Percentiles rank a stretch among this genome's conserved stretches.
Conservation (phyloP, 2,888 invertebrate genomes). For the Leucoma salicis region DNA sequence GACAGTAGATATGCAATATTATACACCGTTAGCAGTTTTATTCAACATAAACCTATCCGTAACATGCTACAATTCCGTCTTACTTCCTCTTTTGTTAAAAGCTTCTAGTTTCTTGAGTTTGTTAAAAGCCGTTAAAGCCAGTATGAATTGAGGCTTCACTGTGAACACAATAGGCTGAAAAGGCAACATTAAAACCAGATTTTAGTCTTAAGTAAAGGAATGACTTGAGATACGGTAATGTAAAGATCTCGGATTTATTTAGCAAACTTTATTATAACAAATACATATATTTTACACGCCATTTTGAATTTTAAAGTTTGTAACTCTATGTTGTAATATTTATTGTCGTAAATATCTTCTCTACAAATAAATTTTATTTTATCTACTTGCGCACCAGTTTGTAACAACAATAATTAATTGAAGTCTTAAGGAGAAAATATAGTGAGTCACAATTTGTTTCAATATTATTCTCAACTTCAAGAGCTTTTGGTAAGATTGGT, state of each 20-base stretch:
- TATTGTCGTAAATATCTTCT: too few species aligned
- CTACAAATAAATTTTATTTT: too few species aligned
- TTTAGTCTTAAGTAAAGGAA: constrained; percentile 64
- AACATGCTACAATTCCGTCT: constrained; percentile 51
- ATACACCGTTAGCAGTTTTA: constrained; percentile 11
- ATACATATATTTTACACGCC: constrained; percentile 9
- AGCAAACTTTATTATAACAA: constrained; percentile 10
- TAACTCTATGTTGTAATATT: too few species aligned
- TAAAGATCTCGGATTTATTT: constrained; percentile 24
- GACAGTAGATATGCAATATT: too few species aligned
- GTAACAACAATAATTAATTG: too few species aligned
- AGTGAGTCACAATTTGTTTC: too few species aligned
- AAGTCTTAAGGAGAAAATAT: too few species aligned
- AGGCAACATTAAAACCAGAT: constrained; percentile 68
- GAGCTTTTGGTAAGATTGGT: too few species aligned
- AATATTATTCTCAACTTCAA: too few species aligned
- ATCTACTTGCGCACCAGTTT: too few species aligned
- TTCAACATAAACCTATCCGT: constrained; percentile 22
- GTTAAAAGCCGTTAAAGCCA: constrained; percentile 64
- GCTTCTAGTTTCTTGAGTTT: constrained; percentile 65
- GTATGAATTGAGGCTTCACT: constrained; percentile 59
- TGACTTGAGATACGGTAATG: constrained; percentile 55
- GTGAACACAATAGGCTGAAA: constrained; percentile 62
- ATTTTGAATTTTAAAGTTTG: constrained; percentile 12
- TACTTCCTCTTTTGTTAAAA: constrained; percentile 60